These are phyloP conservation scores for Endomychus coccineus DNA, from an alignment of 2,888 invertebrate genomes.

Conservation along the genomic window DNA sequence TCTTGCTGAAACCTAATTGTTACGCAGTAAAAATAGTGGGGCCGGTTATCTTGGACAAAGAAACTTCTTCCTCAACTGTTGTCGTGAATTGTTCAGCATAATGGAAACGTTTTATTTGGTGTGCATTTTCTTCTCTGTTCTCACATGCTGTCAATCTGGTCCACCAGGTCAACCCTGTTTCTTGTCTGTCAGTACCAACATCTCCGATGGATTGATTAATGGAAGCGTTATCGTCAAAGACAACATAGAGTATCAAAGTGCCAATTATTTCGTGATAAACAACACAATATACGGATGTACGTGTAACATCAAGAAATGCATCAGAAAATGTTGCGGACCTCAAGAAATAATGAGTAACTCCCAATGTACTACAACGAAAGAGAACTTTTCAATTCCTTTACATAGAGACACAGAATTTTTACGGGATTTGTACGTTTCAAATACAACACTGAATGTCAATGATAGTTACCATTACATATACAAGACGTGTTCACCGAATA, in stretches of 20 bases:
- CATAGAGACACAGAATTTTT: constrained; percentile 2
- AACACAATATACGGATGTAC: constrained; percentile 8
- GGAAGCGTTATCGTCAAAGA: constrained; percentile 2
- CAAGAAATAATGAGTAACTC: constrained; percentile 11
- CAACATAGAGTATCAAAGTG: constrained; percentile 1
- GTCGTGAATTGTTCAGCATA: too few species aligned
- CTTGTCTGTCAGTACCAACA: constrained; percentile 5
- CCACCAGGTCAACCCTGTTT: constrained; percentile 1
- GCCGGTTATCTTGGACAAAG: too few species aligned
- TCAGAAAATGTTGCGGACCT: constrained; percentile 12
- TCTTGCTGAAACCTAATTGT: too few species aligned
- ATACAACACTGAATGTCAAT: constrained; percentile 1
- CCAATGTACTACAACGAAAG: constrained; percentile 7
- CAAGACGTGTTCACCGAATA: constrained; percentile 6
- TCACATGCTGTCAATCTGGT: not conserved
- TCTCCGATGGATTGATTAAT: constrained; percentile 2
- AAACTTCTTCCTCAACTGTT: too few species aligned
- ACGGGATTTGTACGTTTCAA: constrained; percentile 8
- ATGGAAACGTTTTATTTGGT: too few species aligned
- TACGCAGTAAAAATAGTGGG: too few species aligned
- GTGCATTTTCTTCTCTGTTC: not conserved
- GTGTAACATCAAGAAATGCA: constrained; percentile 13
- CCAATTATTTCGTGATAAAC: constrained; percentile 6
- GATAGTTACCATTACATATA: constrained; percentile 9
- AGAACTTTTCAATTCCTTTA: constrained; percentile 3